Evolutionary conservation across 2,113 vertebrate genomes (phyloP).

Genomic region (Naja naja): DNA sequence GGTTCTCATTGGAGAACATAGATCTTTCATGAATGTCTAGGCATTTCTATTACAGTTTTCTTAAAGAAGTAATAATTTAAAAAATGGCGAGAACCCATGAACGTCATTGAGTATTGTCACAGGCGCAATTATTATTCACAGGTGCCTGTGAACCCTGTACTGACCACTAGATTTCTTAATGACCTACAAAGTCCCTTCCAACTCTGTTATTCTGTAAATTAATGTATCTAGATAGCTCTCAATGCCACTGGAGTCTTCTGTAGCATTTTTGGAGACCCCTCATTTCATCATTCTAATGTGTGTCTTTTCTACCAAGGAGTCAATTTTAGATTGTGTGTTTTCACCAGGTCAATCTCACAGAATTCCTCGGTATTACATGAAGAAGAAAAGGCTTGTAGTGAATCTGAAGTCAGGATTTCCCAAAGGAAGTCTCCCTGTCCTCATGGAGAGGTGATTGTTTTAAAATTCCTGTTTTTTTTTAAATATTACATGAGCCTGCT

Average conservation of each 20-base stretch:
- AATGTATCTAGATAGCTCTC: not conserved
- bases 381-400: conserved; percentile 88
- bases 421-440: conserved; percentile 74
- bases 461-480: not conserved
- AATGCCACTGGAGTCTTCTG: not conserved
- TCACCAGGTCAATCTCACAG: conserved; percentile 85
- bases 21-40: not conserved
- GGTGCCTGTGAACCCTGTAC: not conserved
- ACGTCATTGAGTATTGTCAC: not conserved
- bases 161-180: not conserved
- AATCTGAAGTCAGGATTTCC: conserved; percentile 78
- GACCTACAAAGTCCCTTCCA: no score
- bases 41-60: not conserved
- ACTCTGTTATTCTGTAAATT: no score
- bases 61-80: not conserved
- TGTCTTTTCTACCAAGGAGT: not conserved
- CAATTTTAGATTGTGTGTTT: not conserved
- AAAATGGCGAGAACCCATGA: not conserved
- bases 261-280: not conserved
- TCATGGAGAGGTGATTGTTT: conserved; percentile 72
- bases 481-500: not conserved
- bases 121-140: not conserved
- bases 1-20: not conserved
- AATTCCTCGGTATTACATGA: conserved; percentile 90
- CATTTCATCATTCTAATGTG: not conserved